Percentiles rank a stretch among this genome's conserved stretches.
phyloP scores from a whole-genome alignment of 2,113 vertebrate genomes.

The Oostethus manadensis region DNA sequence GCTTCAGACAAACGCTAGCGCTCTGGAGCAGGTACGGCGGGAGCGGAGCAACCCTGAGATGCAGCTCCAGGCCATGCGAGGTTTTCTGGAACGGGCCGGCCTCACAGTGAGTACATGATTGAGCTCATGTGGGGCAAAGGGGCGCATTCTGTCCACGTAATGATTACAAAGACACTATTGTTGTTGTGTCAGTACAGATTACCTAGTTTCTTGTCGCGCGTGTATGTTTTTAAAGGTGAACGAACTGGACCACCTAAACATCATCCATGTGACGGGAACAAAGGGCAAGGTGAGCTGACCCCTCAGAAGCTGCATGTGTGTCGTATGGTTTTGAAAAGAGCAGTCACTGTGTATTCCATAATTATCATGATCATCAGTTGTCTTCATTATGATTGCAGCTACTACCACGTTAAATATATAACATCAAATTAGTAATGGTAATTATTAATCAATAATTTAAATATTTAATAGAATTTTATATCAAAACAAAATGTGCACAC shows the following conservation, averaged over 20 bases:
- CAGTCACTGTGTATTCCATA: no score
- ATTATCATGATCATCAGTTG: no score
- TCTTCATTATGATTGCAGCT: no score
- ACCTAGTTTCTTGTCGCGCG: constrained; percentile 1
- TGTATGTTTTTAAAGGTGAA: constrained; percentile 75
- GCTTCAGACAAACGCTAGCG: constrained; percentile 87
- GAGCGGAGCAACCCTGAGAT: constrained; percentile 71
- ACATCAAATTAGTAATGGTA: no score
- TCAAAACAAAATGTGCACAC: no score
- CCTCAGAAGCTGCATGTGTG: no score
- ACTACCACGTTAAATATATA: no score
- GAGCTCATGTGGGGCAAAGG: not conserved
- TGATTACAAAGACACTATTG: constrained; percentile 2
- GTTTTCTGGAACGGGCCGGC: constrained; percentile 79
- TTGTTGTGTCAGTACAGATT: not conserved
- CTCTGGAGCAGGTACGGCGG: constrained; percentile 80
- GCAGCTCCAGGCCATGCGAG: constrained; percentile 83
- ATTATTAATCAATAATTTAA: no score
- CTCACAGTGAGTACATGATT: constrained; percentile 70
- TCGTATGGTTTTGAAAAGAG: no score
- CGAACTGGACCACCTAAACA: constrained; percentile 84
- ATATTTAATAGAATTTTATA: no score
- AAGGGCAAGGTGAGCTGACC: constrained; percentile 87
- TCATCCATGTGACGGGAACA: constrained; percentile 93
- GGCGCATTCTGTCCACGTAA: not conserved